Evolutionary conservation across 2,888 invertebrate species (phyloP), one percentile per base, ranked within the genome.

Genomic region (Ophraella communa): DNA sequence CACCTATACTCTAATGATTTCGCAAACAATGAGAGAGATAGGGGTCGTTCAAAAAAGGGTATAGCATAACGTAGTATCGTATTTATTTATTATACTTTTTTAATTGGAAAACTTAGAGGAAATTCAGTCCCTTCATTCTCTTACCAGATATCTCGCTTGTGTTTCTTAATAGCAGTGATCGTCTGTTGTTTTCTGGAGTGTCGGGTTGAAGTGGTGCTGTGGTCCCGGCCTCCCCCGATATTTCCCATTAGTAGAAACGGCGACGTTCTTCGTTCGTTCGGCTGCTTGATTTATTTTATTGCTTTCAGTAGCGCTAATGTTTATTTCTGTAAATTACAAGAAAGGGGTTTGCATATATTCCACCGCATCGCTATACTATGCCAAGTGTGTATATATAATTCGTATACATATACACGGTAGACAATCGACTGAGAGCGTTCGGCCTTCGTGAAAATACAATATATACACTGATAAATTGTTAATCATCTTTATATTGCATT

Each of bases 281-380:
- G 76, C 79, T 74, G 78, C 81, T 83, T 84, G 84, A 84, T 84
- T 84, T 84, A 84, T 84, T 84, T 84, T 84, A 84, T 84, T 84
- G 83, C 84, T 82, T 83, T 83, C 83, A 84, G 84, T 83, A 84
- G 83, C 84, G 84, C 83, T 84, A 83, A 84, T 84, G 84, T 84
- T 84, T 84, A 84, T 84, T 84, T 84, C 84, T 83, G 80, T 84
- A 84, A 84, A 84, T 84, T 84, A 84, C 84, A 84, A 84, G 84
- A 84, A 84, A 84, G 83, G 84, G 84, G 84, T 84, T 81, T 81
- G 81, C 80, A 80, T 79, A 79, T 79, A 81, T 65, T 65, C 62
- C 61, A 56, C 52, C 77, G 66, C 61, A 57, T 65, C 51, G 64
- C 62, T 49, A 63, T 49, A 54, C 57, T 35, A 57, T 52, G 52